Base-by-base conservation (phyloP, 2,888 invertebrate genomes). In the Yponomeuta plumbellus region DNA sequence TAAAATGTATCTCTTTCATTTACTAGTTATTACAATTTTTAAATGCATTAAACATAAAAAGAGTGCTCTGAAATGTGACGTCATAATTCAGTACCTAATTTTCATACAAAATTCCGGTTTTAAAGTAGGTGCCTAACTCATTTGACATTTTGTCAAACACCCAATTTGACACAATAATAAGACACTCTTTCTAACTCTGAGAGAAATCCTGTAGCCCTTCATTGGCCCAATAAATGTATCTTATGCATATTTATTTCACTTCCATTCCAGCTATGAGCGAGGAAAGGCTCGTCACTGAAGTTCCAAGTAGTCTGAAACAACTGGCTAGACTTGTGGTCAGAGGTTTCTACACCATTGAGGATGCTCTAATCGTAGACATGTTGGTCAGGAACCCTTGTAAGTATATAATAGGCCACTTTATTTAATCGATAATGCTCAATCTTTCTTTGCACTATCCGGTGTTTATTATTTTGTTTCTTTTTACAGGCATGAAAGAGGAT, bases 281-380 rank as follows among this genome's bases (percentile, higher is more conserved):
- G 81, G 95, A 95, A 78, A 92, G 94, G 70, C 92, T 96, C 71
- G 95, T 97, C 23, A 97, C 97, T 3, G 98, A 98, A 88, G 97
- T 99, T 57, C 99, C 99, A 21, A 97, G 97, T 83, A 96, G 96
- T 77, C 92, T 99, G 69, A 98, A 98, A 83, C 96, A 98, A 84
- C 89, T 99, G 68, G 97, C 98, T 22, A 93, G 98, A 66, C 92
- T 98, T 40, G 97, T 98, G 22, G 97, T 97, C 0, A 91, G 98
- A 75, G 98, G 98, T 2, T 99, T 99, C 88, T 99, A 98, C 82
- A 94, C 95, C 0, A 95, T 97, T 72, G 98, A 99, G 88, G 98
- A 99, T 92, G 95, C 97, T 0, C 93, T 99, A 34, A 97, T 99
- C 67, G 96, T 99, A 65, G 98, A 99, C 84, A 97, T 99, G 96